A percentile compares a stretch with the other conserved stretches of the same genome.
Conservation (phyloP, 2,888 invertebrate genomes). For the Drosophila crucigera region DNA sequence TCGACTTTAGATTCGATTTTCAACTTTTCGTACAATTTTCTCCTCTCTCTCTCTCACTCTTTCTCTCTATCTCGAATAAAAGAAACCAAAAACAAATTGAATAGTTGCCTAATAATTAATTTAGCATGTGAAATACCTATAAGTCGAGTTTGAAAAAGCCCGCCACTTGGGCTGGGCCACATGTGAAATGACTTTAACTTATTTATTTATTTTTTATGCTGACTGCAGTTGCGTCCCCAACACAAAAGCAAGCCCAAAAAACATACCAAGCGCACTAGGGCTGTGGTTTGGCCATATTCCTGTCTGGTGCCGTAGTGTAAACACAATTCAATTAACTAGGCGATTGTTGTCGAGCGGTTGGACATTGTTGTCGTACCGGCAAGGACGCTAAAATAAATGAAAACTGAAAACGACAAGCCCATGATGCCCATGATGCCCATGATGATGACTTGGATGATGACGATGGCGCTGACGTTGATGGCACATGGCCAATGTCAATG, state of each 20-base stretch:
- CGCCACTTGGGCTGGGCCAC: neutral
- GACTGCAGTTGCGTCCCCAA: conserved; percentile 30
- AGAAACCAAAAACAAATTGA: conserved; percentile 26
- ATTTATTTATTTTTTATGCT: conserved; percentile 17
- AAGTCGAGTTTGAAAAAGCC: conserved; percentile 39
- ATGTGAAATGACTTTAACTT: conserved; percentile 41
- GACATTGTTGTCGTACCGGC: conserved; percentile 68
- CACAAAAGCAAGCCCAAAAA: conserved; percentile 43
- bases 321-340: conserved; percentile 79
- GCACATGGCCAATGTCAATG: conserved; percentile 61
- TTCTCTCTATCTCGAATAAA: neutral
- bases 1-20: conserved; percentile 16
- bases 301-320: conserved; percentile 68
- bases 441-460: conserved; percentile 27
- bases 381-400: conserved; percentile 73
- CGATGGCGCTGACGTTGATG: conserved; percentile 48
- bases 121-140: conserved; percentile 28
- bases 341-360: conserved; percentile 69
- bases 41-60: neutral
- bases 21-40: conserved; percentile 16
- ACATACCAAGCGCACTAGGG: neutral
- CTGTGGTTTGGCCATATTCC: conserved; percentile 7
- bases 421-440: conserved; percentile 46
- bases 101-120: conserved; percentile 45
- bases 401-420: conserved; percentile 72